Base-by-base conservation (phyloP, 2,888 invertebrate species). In the Cryptophagus acutangulus region DNA sequence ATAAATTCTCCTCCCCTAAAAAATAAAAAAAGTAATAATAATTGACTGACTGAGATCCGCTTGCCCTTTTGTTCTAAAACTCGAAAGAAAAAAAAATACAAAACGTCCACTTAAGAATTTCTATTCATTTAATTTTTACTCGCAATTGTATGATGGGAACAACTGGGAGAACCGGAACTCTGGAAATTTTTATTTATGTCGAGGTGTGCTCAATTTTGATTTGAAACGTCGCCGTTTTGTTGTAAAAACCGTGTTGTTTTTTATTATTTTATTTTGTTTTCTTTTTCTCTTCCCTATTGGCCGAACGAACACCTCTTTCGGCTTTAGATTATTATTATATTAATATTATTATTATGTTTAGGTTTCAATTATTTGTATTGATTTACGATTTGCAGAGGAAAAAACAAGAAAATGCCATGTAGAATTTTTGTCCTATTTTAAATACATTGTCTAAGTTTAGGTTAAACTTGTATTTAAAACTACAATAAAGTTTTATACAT, bases 401-500 rank as follows among this genome's bases (percentile, higher is more conserved):
- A 20, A 20, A 8, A 20, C 6, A 29, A 8, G 10, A 5, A 6
- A 10, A 5, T 6, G 30, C 37, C 24, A 20, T 20, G 24, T 20
- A 20, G 6, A 38, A 33, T 43, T 46, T 43, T 13, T 33, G n/a
- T 31, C 15, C 15, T 31, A 2, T 16, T 31, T 31, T 41, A 14
- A 35, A 25, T 36, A 46, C 37, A 46, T 8, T 38, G 24, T 30
- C 17, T 44, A 34, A 37, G 30, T 41, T 40, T 49, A 49, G 45
- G 42, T 42, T 39, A 33, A 40, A 38, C 42, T 54, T 63, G 63
- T 66, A 63, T 64, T 63, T 52, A 61, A 66, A 65, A 54, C 61
- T 62, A 63, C 54, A 66, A 66, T 67, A 67, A 66, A 67, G 64
- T 66, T 66, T 66, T 63, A 61, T 62, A 63, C 59, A 60, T 61